Conservation (phyloP, 2,888 invertebrate genomes). For the Trissolcus japonicus region DNA sequence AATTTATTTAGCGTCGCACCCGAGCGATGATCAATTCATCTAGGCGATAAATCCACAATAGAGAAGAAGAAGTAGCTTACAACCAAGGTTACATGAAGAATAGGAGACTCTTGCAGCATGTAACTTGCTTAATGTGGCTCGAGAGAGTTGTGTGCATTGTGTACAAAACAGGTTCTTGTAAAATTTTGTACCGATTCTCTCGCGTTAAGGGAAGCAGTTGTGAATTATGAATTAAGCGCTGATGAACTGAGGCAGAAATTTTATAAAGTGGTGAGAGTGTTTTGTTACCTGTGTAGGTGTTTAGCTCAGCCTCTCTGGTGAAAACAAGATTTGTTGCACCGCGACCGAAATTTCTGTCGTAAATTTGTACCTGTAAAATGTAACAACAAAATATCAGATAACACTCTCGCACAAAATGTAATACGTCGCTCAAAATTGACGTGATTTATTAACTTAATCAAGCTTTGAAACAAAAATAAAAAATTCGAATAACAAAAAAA, state of each 20-base stretch:
- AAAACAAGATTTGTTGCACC: conserved; percentile 12
- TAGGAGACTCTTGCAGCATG: conserved; percentile 37
- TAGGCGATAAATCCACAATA: conserved; percentile 29
- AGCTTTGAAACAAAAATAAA: too few species aligned
- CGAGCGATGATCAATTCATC: conserved; percentile 24
- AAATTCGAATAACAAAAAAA: too few species aligned
- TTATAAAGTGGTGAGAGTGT: conserved; percentile 11
- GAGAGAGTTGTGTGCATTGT: conserved; percentile 40
- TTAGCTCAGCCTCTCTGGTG: background rate
- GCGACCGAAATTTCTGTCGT: background rate
- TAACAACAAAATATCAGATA: too few species aligned
- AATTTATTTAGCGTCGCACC: conserved; percentile 14
- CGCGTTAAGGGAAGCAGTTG: conserved; percentile 17
- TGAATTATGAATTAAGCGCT: conserved; percentile 31
- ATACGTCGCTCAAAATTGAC: too few species aligned
- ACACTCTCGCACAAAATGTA: too few species aligned
- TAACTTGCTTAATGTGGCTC: conserved; percentile 41
- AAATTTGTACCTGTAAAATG: background rate
- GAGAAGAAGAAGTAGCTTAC: conserved; percentile 34
- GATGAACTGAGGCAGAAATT: conserved; percentile 22
- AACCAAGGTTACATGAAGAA: conserved; percentile 30
- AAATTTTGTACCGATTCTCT: conserved; percentile 30
- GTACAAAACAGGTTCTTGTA: conserved; percentile 39
- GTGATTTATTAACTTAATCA: too few species aligned
- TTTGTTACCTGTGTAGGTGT: conserved; percentile 7